Evolutionary conservation across 2,797 vertebrate species (phyloP), one percentile per base, ranked within the genome.

Genomic region (Brotula barbata): DNA sequence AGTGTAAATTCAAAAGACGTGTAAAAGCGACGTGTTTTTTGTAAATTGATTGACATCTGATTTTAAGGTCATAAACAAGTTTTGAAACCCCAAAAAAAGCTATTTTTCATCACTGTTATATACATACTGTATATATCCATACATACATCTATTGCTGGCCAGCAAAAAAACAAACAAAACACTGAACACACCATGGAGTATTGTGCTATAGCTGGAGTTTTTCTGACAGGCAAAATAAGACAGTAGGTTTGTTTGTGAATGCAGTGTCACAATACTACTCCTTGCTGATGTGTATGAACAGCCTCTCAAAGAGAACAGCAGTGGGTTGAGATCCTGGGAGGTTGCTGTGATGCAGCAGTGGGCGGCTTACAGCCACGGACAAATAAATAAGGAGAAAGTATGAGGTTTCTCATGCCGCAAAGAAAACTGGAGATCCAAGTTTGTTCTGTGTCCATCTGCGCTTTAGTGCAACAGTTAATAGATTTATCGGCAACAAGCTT

Each of bases 301-400:
- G 50, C 52, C 11, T 58, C 69, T 62, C 59, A 71, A 64, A 65
- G 49, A 64, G 36, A 77, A 54, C 71, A 72, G 71, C 66, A 58
- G 75, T 64, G 74, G 68, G 70, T 33, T 46, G 64, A 69, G 70
- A 70, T 63, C 78, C 68, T 0, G n/a, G 59, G 68, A 74, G 55
- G 49, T 65, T 64, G 74, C 64, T 31, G 73, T 55, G 70, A 75
- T 67, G 57, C 58, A 58, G 77, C 69, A 64, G 77, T 84, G 78
- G 74, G 81, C 47, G 78, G 78, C 51, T 75, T 79, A 58, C 25
- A 48, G 25, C 15, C 46, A 8, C 43, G 69, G 62, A 70, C 44
- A 64, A 71, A 70, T 53, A 43, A 47, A 70, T 55, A 70, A 64
- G 68, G 50, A 67, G 58, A 58, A 63, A 66, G 39, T 61, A 31